Percentiles rank a stretch among this genome's conserved stretches.
These are phyloP conservation scores for Hydriomena furcata DNA, from an alignment of 2,888 invertebrate species.

Conservation along the genomic window DNA sequence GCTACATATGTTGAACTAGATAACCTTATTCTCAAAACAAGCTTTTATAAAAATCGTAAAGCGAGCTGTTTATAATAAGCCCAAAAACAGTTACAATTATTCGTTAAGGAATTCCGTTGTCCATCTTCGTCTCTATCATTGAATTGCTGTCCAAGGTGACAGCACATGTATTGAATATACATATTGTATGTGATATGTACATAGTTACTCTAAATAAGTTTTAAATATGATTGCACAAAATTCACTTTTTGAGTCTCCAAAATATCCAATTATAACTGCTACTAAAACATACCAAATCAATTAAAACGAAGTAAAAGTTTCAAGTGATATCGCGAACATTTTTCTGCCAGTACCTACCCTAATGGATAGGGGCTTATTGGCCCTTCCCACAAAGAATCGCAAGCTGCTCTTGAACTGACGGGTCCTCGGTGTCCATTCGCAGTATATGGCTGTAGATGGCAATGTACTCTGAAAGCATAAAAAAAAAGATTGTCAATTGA, in stretches of 20 bases:
- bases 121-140: too few relatives aligned
- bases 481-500: background rate
- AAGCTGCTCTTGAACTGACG: conserved; percentile 60
- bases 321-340: conserved; percentile 63
- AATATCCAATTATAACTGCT: conserved; percentile 8
- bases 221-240: too few relatives aligned
- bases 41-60: too few relatives aligned
- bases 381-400: conserved; percentile 57
- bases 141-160: too few relatives aligned
- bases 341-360: conserved; percentile 62
- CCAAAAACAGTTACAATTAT: too few relatives aligned
- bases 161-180: too few relatives aligned
- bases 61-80: too few relatives aligned
- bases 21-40: too few relatives aligned
- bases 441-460: conserved; percentile 57
- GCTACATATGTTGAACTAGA: conserved; percentile 21
- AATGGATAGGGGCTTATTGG: conserved; percentile 56
- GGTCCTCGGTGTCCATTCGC: conserved; percentile 59
- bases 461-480: conserved; percentile 51
- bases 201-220: too few relatives aligned
- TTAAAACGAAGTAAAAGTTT: conserved; percentile 66
- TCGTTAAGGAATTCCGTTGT: too few relatives aligned
- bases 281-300: background rate
- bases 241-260: conserved; percentile 7
- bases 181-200: too few relatives aligned